Evolutionary conservation across 2,113 vertebrate genomes (phyloP).

Genomic region (Numenius arquata): DNA sequence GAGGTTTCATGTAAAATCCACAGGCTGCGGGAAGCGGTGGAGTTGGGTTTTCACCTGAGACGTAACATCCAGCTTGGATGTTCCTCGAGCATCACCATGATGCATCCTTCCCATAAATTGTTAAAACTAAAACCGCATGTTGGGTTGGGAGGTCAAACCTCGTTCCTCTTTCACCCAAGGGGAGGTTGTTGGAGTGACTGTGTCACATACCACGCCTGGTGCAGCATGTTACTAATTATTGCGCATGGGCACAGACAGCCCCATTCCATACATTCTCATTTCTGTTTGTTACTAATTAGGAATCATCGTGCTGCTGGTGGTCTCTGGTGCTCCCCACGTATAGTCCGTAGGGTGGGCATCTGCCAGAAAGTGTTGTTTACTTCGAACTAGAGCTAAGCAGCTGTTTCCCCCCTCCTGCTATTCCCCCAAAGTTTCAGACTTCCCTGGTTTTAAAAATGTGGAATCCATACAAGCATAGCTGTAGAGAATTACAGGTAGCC

Average conservation of each 20-base stretch:
- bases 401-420: neutral
- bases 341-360: neutral
- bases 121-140: neutral
- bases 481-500: neutral
- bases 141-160: neutral
- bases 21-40: neutral
- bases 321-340: neutral
- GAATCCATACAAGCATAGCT: neutral
- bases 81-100: neutral
- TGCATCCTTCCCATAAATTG: neutral
- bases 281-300: neutral
- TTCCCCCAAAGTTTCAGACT: neutral
- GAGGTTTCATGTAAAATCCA: neutral
- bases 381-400: neutral
- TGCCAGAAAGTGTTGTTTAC: neutral
- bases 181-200: neutral
- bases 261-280: neutral
- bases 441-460: neutral
- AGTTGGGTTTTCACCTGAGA: neutral
- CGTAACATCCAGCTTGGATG: accelerated
- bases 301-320: neutral
- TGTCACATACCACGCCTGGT: neutral
- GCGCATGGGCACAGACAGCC: neutral
- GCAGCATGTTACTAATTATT: neutral
- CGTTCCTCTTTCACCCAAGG: neutral